Conservation (phyloP, 2,888 invertebrate species). For the Notocelia uddmanniana region DNA sequence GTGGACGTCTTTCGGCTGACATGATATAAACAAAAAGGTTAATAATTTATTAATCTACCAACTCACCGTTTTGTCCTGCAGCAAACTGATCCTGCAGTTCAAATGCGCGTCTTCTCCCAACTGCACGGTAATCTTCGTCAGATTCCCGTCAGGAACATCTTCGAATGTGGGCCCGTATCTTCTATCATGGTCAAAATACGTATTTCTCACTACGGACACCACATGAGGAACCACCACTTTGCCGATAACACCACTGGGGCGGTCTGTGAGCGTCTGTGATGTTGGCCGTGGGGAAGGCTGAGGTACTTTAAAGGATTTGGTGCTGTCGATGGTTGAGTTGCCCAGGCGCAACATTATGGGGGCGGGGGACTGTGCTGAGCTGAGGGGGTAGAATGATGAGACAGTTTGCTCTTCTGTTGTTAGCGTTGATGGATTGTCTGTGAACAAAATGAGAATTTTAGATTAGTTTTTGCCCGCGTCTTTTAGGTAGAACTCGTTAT, state of each 20-base stretch:
- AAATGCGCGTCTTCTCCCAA: constrained; percentile 90
- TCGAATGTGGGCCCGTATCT: constrained; percentile 91
- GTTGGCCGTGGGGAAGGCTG: constrained; percentile 63
- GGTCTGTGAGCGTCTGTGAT: constrained; percentile 53
- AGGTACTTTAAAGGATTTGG: constrained; percentile 81
- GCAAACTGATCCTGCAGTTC: constrained; percentile 90
- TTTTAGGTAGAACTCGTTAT: too few relatives aligned
- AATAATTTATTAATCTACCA: background rate
- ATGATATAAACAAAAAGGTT: too few relatives aligned
- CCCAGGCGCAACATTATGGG: constrained; percentile 80
- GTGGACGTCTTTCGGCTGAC: too few relatives aligned
- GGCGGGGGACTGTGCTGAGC: constrained; percentile 73
- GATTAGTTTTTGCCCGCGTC: background rate
- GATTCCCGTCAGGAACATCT: constrained; percentile 83
- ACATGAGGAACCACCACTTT: constrained; percentile 71
- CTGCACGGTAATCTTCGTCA: constrained; percentile 90
- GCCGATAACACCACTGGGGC: constrained; percentile 51
- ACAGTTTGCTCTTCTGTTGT: constrained; percentile 72
- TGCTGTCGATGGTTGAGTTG: constrained; percentile 82
- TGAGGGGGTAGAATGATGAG: constrained; percentile 77
- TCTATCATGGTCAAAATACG: constrained; percentile 80
- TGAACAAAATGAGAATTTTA: constrained; percentile 36
- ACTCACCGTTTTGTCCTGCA: constrained; percentile 91
- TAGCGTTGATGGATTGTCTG: constrained; percentile 68
- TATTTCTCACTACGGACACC: constrained; percentile 70